Conservation (phyloP, 2,797 vertebrate species). For the Muscicapa comitata region DNA sequence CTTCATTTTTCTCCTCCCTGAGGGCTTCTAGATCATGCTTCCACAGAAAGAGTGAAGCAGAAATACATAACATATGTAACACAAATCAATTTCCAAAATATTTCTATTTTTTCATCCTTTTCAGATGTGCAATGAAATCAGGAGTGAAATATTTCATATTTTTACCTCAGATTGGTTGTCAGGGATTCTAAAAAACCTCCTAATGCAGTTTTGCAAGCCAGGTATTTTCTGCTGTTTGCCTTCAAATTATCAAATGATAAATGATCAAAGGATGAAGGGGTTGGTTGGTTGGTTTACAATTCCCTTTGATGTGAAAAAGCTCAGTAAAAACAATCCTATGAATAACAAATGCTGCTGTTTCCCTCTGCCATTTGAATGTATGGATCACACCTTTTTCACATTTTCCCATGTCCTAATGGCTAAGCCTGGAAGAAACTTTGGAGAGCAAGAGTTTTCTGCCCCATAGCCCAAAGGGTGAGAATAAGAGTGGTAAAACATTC, state of each 20-base stretch:
- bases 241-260: slow-evolving; percentile 12
- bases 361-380: background rate
- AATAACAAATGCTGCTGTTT: slow-evolving; percentile 7
- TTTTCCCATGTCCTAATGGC: background rate
- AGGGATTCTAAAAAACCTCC: background rate
- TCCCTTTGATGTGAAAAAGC: slow-evolving; percentile 13
- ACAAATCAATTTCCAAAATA: background rate
- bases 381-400: background rate
- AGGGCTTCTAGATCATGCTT: background rate
- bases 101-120: background rate
- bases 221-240: background rate
- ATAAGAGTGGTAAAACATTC: background rate
- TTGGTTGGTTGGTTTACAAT: background rate
- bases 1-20: background rate
- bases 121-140: background rate
- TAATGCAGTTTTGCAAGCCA: background rate
- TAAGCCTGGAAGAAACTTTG: background rate
- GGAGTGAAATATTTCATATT: background rate
- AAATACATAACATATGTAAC: background rate
- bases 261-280: background rate
- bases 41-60: background rate
- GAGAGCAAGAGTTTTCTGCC: background rate
- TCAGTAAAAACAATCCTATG: background rate
- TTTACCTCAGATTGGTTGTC: background rate
- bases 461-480: background rate